Evolutionary conservation across 2,113 vertebrate species (phyloP).

Genomic region (Lamprologus tigripictilis): DNA sequence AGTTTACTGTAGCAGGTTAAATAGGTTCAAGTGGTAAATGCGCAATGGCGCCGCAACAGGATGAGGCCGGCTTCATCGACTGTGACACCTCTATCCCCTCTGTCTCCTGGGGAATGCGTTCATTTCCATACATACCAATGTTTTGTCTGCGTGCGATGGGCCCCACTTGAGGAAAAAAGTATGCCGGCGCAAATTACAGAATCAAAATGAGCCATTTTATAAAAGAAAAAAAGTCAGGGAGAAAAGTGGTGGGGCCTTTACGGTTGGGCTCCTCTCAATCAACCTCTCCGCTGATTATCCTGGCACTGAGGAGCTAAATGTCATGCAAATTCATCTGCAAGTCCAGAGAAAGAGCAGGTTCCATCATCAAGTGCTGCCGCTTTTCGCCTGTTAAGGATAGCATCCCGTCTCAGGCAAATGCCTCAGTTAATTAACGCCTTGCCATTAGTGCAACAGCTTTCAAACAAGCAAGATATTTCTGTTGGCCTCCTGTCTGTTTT

Average conservation of each 20-base stretch:
- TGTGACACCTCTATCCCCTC: conserved; percentile 52
- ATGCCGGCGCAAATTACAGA: conserved; percentile 17
- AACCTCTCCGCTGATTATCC: conserved; percentile 48
- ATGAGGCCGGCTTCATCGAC: conserved; percentile 33
- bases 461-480: conserved; percentile 53
- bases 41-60: conserved; percentile 2
- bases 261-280: conserved; percentile 46
- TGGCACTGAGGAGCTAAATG: conserved; percentile 40
- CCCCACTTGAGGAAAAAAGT: conserved; percentile 31
- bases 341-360: conserved; percentile 38
- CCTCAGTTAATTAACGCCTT: conserved; percentile 55
- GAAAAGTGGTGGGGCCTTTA: conserved; percentile 19
- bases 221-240: background rate
- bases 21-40: conserved; percentile 31
- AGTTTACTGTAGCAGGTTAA: conserved; percentile 42
- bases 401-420: conserved; percentile 38
- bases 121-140: conserved; percentile 48
- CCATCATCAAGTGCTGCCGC: conserved; percentile 25
- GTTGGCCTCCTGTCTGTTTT: conserved; percentile 45
- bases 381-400: conserved; percentile 40
- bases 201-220: conserved; percentile 39
- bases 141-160: conserved; percentile 21
- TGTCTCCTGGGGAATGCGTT: conserved; percentile 24
- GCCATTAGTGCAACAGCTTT: conserved; percentile 58
- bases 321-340: conserved; percentile 37